Percentiles rank a stretch among this genome's conserved stretches.
Conservation (phyloP, 1,140 invertebrate genomes). For the Melanaphis sacchari region DNA sequence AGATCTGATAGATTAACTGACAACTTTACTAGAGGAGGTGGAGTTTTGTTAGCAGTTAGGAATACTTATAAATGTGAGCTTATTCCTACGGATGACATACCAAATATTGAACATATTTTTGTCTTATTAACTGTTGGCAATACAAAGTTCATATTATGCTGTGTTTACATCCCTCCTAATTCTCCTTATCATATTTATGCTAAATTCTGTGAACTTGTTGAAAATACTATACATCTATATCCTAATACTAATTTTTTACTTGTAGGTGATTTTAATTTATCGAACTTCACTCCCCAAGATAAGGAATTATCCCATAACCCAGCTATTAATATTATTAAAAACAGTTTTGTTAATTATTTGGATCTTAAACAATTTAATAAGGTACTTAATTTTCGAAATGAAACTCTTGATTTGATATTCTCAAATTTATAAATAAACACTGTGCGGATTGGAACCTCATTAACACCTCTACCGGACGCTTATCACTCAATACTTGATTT, state of each 20-base stretch:
- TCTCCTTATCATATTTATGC: constrained; percentile 1
- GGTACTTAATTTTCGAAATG: constrained; percentile 1
- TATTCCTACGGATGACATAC: not conserved
- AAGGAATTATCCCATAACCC: not conserved
- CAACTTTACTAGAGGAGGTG: not conserved
- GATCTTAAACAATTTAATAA: constrained; percentile 26
- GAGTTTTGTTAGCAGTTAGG: not conserved
- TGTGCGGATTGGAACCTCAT: not conserved
- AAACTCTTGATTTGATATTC: constrained; percentile 14
- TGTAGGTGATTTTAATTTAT: constrained; percentile 36
- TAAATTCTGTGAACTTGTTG: not conserved
- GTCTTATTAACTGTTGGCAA: not conserved
- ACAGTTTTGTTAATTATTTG: not conserved
- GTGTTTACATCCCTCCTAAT: constrained; percentile 34
- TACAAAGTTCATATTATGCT: constrained; percentile 7
- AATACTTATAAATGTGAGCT: constrained; percentile 26
- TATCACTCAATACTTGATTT: not conserved
- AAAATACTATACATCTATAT: not conserved
- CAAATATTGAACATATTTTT: constrained; percentile 25
- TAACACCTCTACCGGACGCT: not conserved
- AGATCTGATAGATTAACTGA: constrained; percentile 10
- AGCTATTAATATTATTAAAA: constrained; percentile 16
- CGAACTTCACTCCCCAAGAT: not conserved
- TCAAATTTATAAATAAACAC: not conserved
- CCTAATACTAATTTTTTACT: not conserved